These are phyloP conservation scores for Carollia perspicillata DNA, from an alignment of 2,113 vertebrate genomes.

Conservation along the genomic window DNA sequence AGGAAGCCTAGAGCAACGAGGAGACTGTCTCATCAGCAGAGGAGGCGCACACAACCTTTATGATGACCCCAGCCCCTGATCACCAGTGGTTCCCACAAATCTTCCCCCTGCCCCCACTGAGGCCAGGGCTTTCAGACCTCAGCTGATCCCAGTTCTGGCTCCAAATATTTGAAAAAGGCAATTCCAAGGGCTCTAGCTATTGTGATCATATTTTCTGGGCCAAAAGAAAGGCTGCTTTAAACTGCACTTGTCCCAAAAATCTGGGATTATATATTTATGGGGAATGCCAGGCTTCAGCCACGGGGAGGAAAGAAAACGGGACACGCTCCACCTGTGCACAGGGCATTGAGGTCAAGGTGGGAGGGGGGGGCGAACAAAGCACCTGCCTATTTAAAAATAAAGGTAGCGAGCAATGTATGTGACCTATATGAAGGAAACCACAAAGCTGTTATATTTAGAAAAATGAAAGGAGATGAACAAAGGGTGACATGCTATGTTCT, in stretches of 20 bases:
- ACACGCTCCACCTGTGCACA: not conserved
- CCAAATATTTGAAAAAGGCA: not conserved
- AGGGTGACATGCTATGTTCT: not conserved
- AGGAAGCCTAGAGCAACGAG: not conserved
- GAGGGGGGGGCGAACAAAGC: not conserved
- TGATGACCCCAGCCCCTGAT: fast-evolving
- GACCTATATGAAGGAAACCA: conserved; percentile 28
- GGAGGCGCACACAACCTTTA: not conserved
- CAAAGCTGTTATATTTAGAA: conserved; percentile 59
- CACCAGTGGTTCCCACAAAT: not conserved
- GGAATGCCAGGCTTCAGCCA: not conserved
- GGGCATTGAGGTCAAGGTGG: not conserved
- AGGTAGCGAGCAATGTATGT: conserved; percentile 9
- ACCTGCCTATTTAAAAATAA: conserved; percentile 47
- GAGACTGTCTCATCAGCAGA: not conserved
- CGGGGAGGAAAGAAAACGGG: not conserved
- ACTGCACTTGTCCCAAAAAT: not conserved
- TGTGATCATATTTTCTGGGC: not conserved
- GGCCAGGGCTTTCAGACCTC: not conserved
- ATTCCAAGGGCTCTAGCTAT: not conserved
- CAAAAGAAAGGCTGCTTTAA: conserved; percentile 42
- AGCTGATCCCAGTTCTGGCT: not conserved
- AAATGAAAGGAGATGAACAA: conserved; percentile 39
- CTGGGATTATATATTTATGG: not conserved
- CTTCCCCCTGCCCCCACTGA: not conserved